These are phyloP conservation scores for Tyto alba DNA, from an alignment of 2,113 vertebrate species.

Conservation along the genomic window DNA sequence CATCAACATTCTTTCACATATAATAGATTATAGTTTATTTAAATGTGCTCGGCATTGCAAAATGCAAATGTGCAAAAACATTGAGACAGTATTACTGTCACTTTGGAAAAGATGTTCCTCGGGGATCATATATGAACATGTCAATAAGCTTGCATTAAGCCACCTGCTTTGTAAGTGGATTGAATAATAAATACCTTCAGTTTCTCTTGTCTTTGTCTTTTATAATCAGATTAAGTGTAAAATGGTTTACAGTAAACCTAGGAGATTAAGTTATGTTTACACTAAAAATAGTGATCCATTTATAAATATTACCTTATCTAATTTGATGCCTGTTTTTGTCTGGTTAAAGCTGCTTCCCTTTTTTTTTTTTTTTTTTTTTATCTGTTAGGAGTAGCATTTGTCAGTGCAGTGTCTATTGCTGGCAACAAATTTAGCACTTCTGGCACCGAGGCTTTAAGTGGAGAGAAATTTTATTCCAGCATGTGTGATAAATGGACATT, in stretches of 20 bases:
- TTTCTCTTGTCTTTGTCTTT: constrained; percentile 75
- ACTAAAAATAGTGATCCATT: neutral
- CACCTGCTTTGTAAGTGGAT: constrained; percentile 78
- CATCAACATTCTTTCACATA: constrained; percentile 53
- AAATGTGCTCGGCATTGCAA: constrained; percentile 67
- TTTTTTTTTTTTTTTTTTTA: neutral
- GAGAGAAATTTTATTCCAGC: neutral
- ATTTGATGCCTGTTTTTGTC: constrained; percentile 35
- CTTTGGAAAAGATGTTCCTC: constrained; percentile 67
- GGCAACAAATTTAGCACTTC: neutral
- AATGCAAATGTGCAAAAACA: constrained; percentile 56
- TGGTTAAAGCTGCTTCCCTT: constrained; percentile 36
- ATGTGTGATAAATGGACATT: neutral
- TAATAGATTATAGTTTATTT: constrained; percentile 68
- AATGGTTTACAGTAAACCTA: constrained; percentile 52
- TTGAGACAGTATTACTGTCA: constrained; percentile 68
- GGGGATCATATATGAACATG: constrained; percentile 72
- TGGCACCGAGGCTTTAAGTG: constrained; percentile 9
- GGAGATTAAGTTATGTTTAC: constrained; percentile 45
- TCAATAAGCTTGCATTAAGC: constrained; percentile 76
- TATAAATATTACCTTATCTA: constrained; percentile 7
- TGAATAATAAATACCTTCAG: constrained; percentile 76
- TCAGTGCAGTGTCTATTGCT: neutral
- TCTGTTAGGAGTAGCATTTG: constrained; percentile 31
- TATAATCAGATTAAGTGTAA: constrained; percentile 46